Evolutionary conservation across 2,113 vertebrate species (phyloP).

Genomic region (Amia ocellicauda): DNA sequence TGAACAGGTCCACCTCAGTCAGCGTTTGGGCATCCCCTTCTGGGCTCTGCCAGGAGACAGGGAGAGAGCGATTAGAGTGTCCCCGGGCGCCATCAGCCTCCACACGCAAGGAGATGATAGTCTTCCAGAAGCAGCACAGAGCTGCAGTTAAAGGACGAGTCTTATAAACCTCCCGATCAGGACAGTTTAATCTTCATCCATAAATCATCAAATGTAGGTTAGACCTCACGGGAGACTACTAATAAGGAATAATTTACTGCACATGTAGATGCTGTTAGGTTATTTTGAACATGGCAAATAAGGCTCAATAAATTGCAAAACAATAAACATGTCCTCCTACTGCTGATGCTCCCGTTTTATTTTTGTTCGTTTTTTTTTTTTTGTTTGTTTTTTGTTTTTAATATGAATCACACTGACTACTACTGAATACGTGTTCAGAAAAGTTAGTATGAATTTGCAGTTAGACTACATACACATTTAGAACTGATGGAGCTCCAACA

Average conservation of each 20-base stretch:
- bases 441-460: too few relatives aligned
- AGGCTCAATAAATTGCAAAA: constrained; percentile 7
- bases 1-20: constrained; percentile 95
- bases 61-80: constrained; percentile 2
- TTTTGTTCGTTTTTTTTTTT: too few relatives aligned
- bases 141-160: constrained; percentile 8
- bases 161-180: constrained; percentile 18
- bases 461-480: too few relatives aligned
- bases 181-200: constrained; percentile 24
- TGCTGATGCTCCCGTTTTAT: too few relatives aligned
- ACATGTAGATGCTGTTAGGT: too few relatives aligned
- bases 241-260: constrained; percentile 9
- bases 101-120: too few relatives aligned
- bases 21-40: constrained; percentile 87
- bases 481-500: too few relatives aligned
- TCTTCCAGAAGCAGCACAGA: neutral
- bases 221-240: constrained; percentile 10
- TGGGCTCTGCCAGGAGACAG: constrained; percentile 65
- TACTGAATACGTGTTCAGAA: too few relatives aligned
- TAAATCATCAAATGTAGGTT: constrained; percentile 26
- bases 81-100: constrained; percentile 34
- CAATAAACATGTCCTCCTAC: too few relatives aligned
- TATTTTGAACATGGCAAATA: neutral
- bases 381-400: too few relatives aligned
- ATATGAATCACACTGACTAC: too few relatives aligned